Evolutionary conservation across 2,113 vertebrate species (phyloP).

Genomic region (Porphyrio hochstetteri): DNA sequence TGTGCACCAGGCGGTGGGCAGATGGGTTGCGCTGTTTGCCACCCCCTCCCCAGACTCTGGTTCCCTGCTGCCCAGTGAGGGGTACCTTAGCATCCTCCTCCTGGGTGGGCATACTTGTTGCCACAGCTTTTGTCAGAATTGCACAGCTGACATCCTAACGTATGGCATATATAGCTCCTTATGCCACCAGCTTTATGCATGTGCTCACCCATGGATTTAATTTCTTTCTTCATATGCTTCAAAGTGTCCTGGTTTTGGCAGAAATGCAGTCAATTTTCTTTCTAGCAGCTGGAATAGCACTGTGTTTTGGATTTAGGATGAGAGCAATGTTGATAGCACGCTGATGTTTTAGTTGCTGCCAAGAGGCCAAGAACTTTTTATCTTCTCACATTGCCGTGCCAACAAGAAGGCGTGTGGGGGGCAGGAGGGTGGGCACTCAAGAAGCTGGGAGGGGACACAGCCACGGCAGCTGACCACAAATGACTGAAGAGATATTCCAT

Average conservation of each 20-base stretch:
- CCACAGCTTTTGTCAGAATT: background rate
- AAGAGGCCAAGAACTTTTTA: too few relatives aligned
- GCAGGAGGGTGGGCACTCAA: too few relatives aligned
- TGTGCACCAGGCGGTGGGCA: accelerated
- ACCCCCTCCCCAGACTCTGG: background rate
- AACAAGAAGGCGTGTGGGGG: too few relatives aligned
- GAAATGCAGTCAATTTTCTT: too few relatives aligned
- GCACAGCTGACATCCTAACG: background rate
- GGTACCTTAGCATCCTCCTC: background rate
- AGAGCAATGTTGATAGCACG: too few relatives aligned
- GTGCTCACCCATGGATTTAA: background rate
- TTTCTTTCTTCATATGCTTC: background rate
- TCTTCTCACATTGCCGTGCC: too few relatives aligned
- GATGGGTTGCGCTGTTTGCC: accelerated
- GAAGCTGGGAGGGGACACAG: too few relatives aligned
- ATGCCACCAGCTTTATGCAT: background rate
- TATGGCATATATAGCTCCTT: accelerated
- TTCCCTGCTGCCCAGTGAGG: background rate
- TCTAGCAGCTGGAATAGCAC: too few relatives aligned
- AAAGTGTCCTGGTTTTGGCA: background rate
- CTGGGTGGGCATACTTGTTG: background rate
- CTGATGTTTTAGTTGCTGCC: too few relatives aligned
- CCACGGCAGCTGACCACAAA: too few relatives aligned
- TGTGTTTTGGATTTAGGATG: too few relatives aligned
- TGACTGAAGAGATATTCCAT: too few relatives aligned